Conservation (phyloP, 2,888 invertebrate species). For the Polymixis flavicincta region DNA sequence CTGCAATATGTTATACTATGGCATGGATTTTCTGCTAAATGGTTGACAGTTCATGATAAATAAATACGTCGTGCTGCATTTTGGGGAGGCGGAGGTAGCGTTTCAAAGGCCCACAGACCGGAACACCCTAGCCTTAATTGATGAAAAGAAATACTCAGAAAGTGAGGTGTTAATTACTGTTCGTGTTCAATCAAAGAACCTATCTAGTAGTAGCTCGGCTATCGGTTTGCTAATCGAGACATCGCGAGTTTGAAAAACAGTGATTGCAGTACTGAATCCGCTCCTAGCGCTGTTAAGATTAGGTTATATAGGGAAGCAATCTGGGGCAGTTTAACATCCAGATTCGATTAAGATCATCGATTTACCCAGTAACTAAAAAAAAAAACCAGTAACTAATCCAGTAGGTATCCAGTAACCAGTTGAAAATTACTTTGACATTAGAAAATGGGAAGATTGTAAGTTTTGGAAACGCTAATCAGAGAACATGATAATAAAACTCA, state of each 20-base stretch:
- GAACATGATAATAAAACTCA: neutral
- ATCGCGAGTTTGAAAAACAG: slow-evolving; percentile 33
- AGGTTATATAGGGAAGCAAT: neutral
- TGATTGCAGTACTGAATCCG: slow-evolving; percentile 18
- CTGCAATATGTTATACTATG: no score
- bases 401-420: neutral
- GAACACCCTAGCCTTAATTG: no score
- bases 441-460: neutral
- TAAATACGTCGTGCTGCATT: no score
- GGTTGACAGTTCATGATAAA: no score
- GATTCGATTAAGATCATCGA: neutral
- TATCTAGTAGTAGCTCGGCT: neutral
- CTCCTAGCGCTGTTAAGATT: neutral
- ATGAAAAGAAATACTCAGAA: slow-evolving; percentile 22
- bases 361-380: neutral
- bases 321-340: neutral
- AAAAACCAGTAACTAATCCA: no score
- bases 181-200: slow-evolving; percentile 28
- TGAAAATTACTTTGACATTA: neutral
- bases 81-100: no score
- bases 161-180: slow-evolving; percentile 17
- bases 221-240: slow-evolving; percentile 45
- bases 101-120: no score
- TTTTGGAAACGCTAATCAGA: neutral
- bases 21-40: no score